phyloP scores from a whole-genome alignment of 2,888 invertebrate species.

The Cephus nigrinus region DNA sequence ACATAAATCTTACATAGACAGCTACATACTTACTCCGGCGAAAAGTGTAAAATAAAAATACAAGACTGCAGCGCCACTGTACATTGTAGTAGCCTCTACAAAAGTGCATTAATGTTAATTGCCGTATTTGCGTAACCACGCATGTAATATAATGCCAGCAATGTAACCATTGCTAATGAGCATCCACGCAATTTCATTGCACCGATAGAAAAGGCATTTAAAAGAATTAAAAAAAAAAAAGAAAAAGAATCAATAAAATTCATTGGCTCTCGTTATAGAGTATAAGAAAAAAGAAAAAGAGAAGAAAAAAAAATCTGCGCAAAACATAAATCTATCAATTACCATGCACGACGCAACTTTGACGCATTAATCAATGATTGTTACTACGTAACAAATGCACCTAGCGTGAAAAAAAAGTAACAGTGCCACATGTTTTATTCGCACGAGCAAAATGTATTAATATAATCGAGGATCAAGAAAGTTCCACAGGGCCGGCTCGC shows the following conservation, averaged over 20 bases:
- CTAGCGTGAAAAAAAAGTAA: background rate
- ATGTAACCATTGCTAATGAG: background rate
- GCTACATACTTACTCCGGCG: no score
- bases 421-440: background rate
- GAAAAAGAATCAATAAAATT: no score
- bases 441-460: background rate
- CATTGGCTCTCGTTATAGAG: background rate
- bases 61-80: background rate
- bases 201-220: no score
- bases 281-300: no score
- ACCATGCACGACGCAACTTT: background rate
- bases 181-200: no score
- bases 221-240: background rate
- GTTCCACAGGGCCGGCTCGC: background rate
- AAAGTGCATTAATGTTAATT: background rate
- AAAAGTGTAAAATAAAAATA: background rate
- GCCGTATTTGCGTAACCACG: background rate
- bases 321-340: background rate
- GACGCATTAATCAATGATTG: background rate
- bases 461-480: background rate
- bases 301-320: background rate
- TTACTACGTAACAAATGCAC: background rate
- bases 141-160: background rate
- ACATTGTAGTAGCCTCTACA: background rate
- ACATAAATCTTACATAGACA: no score